Conservation (phyloP, 2,113 vertebrate species). For the Heterotis niloticus region DNA sequence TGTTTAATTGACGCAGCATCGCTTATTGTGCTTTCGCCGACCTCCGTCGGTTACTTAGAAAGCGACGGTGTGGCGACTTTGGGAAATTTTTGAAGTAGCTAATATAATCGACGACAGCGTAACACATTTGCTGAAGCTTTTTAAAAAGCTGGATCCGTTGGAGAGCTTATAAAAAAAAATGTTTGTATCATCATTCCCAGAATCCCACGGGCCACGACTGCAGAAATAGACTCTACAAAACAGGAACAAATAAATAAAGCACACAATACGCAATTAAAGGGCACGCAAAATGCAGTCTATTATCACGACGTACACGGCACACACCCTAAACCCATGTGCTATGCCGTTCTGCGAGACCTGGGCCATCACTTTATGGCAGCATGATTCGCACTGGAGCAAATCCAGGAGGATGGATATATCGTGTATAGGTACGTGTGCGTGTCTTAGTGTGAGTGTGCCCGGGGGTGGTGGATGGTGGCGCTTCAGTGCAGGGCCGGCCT, state of each 20-base stretch:
- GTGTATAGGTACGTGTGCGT: no score
- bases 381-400: conserved; percentile 56
- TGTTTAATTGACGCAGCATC: background rate
- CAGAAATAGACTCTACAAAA: conserved; percentile 39
- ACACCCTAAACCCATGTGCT: conserved; percentile 46
- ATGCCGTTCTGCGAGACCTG: conserved; percentile 46
- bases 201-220: background rate
- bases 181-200: no score
- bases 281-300: conserved; percentile 55
- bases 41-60: background rate
- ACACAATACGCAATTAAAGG: no score
- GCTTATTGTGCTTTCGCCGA: background rate
- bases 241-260: no score
- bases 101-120: background rate
- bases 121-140: background rate
- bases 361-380: conserved; percentile 55
- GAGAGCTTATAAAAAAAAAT: background rate
- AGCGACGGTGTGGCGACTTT: background rate
- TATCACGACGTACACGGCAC: conserved; percentile 53
- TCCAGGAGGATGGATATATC: no score
- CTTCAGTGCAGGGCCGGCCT: conserved; percentile 33
- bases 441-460: conserved; percentile 15
- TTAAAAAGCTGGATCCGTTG: background rate
- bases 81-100: background rate
- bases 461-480: conserved; percentile 37